These are phyloP conservation scores for Thereva unica DNA, from an alignment of 2,888 invertebrate genomes.

Conservation along the genomic window DNA sequence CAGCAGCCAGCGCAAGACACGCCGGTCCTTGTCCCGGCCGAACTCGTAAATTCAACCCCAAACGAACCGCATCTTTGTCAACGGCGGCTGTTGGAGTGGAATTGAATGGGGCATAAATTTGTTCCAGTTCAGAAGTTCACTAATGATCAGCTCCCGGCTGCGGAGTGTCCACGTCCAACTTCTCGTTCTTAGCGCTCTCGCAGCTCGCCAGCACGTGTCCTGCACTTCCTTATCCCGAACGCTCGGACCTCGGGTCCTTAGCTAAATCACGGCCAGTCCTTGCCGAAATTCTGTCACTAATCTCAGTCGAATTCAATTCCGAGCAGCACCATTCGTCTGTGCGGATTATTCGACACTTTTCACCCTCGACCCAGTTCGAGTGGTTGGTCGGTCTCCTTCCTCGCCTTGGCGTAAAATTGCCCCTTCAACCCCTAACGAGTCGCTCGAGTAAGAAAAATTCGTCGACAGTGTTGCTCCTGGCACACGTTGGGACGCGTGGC, in stretches of 20 bases:
- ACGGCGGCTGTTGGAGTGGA: constrained; percentile 28
- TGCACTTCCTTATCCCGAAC: too few species aligned
- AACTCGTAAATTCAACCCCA: not conserved
- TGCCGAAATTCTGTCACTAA: not conserved
- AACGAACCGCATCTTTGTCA: not conserved
- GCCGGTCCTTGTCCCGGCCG: constrained; percentile 9
- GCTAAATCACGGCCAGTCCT: constrained; percentile 9
- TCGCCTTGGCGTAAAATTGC: constrained; percentile 6
- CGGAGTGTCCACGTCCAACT: not conserved
- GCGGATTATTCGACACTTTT: not conserved
- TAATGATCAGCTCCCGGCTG: constrained; percentile 26
- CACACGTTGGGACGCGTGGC: constrained; percentile 19
- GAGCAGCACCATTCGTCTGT: constrained; percentile 3
- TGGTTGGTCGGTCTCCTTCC: constrained; percentile 7
- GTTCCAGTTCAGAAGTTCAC: constrained; percentile 30
- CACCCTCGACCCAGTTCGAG: constrained; percentile 11
- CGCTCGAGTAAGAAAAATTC: constrained; percentile 28
- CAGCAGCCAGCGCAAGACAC: not conserved
- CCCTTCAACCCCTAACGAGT: constrained; percentile 21
- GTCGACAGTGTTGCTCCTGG: constrained; percentile 17
- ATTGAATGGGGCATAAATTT: constrained; percentile 37
- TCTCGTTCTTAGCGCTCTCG: constrained; percentile 3
- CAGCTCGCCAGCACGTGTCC: constrained; percentile 20
- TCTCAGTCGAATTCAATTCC: constrained; percentile 1
- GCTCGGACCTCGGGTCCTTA: constrained; percentile 1